These are phyloP conservation scores for Conopomorpha cramerella DNA, from an alignment of 1,140 invertebrate species.

Conservation along the genomic window DNA sequence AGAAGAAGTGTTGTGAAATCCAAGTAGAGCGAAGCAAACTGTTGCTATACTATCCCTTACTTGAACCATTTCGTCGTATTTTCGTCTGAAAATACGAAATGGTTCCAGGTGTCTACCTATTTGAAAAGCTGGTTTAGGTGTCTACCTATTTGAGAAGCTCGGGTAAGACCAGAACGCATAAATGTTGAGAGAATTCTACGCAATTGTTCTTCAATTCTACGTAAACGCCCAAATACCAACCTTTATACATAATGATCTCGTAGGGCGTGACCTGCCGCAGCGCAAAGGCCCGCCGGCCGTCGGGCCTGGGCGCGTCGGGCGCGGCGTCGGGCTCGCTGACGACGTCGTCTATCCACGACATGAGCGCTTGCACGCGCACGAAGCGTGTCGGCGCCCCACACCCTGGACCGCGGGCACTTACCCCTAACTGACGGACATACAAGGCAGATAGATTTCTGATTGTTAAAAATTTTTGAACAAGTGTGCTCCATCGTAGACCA, in stretches of 20 bases:
- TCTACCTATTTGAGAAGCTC: no score
- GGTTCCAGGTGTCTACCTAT: not conserved
- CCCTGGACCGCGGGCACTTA: constrained; percentile 20
- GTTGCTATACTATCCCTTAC: not conserved
- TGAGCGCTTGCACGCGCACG: constrained; percentile 18
- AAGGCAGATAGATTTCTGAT: no score
- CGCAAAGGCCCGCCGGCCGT: constrained; percentile 6
- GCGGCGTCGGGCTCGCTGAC: constrained; percentile 11
- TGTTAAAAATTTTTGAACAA: no score
- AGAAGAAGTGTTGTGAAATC: no score
- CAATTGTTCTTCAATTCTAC: no score
- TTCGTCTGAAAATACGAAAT: not conserved
- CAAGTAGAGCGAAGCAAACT: no score
- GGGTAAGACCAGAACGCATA: no score
- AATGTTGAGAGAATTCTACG: no score
- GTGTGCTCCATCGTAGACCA: no score
- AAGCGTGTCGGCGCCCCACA: constrained; percentile 27
- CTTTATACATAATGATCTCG: constrained; percentile 18
- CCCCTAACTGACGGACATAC: constrained; percentile 26
- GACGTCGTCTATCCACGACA: constrained; percentile 24
- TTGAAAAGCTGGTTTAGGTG: no score
- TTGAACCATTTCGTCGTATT: no score
- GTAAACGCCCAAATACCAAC: no score
- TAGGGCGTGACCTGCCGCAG: constrained; percentile 16
- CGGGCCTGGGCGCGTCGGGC: constrained; percentile 3